Evolutionary conservation across 2,888 invertebrate species (phyloP).

Genomic region (Hirudinaria manillensis): DNA sequence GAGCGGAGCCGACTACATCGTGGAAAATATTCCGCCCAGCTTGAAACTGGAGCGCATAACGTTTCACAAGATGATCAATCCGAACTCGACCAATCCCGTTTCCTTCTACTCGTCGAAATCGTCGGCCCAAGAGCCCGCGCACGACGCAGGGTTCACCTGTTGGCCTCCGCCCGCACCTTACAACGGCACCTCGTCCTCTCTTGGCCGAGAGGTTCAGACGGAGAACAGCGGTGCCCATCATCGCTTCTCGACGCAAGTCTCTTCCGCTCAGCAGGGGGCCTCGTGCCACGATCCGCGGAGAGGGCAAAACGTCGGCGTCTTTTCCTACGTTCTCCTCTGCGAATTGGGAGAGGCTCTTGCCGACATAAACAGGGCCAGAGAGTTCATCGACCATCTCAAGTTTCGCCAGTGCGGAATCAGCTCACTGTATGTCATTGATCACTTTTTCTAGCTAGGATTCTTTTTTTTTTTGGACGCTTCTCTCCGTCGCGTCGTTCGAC

Average conservation of each 20-base stretch:
- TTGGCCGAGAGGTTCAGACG: neutral
- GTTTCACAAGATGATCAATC: slow-evolving; percentile 43
- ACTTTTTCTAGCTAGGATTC: slow-evolving; percentile 33
- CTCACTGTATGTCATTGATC: slow-evolving; percentile 43
- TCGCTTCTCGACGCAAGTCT: neutral
- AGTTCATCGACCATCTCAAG: slow-evolving; percentile 45
- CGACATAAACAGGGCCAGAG: slow-evolving; percentile 42
- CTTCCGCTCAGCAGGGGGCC: neutral
- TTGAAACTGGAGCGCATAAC: slow-evolving; percentile 46
- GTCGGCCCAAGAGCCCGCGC: neutral
- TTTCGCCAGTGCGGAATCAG: slow-evolving; percentile 45
- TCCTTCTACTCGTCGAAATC: neutral
- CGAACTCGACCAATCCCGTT: neutral
- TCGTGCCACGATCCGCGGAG: neutral
- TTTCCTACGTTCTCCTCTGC: slow-evolving; percentile 44
- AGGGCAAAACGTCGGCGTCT: slow-evolving; percentile 29
- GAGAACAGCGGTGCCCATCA: slow-evolving; percentile 2
- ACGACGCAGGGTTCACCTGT: slow-evolving; percentile 11
- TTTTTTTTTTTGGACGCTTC: neutral
- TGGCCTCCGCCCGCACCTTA: slow-evolving; percentile 17
- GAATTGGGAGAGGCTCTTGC: slow-evolving; percentile 46
- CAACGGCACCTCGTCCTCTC: neutral
- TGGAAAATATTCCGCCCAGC: slow-evolving; percentile 45
- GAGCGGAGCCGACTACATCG: slow-evolving; percentile 47
- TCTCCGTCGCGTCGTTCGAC: neutral